phyloP scores from a whole-genome alignment of 2,113 vertebrate species.

The Epinephelus fuscoguttatus region DNA sequence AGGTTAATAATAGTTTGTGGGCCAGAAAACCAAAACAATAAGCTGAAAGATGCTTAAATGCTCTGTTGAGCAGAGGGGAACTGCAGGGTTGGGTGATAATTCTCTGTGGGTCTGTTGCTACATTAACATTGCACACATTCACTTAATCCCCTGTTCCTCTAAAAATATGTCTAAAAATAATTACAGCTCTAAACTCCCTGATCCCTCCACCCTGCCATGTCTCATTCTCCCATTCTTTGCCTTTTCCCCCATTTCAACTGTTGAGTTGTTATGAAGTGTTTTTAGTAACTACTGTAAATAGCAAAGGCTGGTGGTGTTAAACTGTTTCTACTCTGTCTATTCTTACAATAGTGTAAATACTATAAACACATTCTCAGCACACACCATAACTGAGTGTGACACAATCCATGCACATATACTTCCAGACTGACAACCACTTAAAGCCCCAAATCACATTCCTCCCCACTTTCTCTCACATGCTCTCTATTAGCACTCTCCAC shows the following conservation, averaged over 20 bases:
- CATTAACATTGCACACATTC: neutral
- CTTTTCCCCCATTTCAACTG: neutral
- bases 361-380: conserved; percentile 12
- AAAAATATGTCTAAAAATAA: neutral
- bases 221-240: neutral
- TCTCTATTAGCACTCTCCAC: conserved; percentile 53
- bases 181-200: conserved; percentile 1
- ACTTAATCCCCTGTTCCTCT: neutral
- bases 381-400: conserved; percentile 31
- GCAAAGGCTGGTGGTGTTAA: conserved; percentile 5
- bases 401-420: conserved; percentile 3
- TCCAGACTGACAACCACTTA: conserved; percentile 24
- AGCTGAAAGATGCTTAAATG: too few relatives aligned
- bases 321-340: neutral
- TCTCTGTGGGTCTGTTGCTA: neutral
- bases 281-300: neutral
- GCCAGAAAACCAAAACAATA: too few relatives aligned
- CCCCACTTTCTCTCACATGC: conserved; percentile 63
- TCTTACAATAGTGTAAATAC: neutral
- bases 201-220: neutral
- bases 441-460: conserved; percentile 34
- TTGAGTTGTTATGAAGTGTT: neutral
- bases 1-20: too few relatives aligned
- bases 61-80: too few relatives aligned
- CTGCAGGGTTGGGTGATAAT: neutral